phyloP scores from a whole-genome alignment of 2,113 vertebrate species.

The Nibea albiflora region DNA sequence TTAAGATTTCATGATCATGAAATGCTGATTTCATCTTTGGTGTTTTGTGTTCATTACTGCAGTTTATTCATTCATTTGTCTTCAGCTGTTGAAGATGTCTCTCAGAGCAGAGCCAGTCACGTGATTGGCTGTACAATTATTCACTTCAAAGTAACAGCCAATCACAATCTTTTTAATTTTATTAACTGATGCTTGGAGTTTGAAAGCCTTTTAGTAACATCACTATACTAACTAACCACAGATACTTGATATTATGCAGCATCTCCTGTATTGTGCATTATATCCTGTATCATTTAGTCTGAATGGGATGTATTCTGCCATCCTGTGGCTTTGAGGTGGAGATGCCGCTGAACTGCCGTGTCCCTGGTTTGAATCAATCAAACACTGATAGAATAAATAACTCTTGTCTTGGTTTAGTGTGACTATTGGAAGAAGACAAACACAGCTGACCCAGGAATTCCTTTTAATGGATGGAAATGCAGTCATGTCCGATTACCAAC shows the following conservation, averaged over 20 bases:
- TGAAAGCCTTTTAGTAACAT: not conserved
- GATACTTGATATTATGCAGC: not conserved
- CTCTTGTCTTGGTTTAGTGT: not conserved
- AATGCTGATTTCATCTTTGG: not conserved
- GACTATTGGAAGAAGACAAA: constrained; percentile 18
- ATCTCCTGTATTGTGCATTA: not conserved
- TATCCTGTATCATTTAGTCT: not conserved
- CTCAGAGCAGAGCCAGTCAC: not conserved
- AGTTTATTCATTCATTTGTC: too few relatives aligned
- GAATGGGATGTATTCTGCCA: not conserved
- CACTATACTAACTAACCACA: not conserved
- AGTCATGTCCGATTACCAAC: constrained; percentile 21
- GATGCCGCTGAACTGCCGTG: not conserved
- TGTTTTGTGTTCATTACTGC: not conserved
- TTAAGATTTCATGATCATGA: too few relatives aligned
- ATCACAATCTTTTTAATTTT: too few relatives aligned
- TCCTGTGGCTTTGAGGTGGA: not conserved
- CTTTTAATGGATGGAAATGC: constrained; percentile 70
- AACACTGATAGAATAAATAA: not conserved
- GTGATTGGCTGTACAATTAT: not conserved
- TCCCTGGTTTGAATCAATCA: not conserved
- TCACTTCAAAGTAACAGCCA: not conserved
- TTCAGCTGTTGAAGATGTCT: not conserved
- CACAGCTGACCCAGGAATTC: constrained; percentile 47
- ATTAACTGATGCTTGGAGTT: not conserved